Evolutionary conservation across 1,140 invertebrate species (phyloP).

Genomic region (Meloidogyne exigua): DNA sequence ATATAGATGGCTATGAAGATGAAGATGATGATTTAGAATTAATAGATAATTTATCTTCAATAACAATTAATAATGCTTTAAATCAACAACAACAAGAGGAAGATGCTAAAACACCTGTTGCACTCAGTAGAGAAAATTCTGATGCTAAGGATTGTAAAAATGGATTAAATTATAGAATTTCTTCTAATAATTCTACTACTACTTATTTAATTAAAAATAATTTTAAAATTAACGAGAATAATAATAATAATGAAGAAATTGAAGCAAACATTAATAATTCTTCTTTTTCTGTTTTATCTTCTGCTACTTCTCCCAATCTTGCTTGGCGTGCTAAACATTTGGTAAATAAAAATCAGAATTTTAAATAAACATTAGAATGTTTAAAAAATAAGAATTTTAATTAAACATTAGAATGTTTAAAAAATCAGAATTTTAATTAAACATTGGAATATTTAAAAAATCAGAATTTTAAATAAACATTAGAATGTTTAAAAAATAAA

Average conservation of each 20-base stretch:
- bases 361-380: too few relatives aligned
- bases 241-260: neutral
- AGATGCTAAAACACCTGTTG: slow-evolving; percentile 25
- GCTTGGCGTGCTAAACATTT: neutral
- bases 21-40: neutral
- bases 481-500: too few relatives aligned
- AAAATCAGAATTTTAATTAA: neutral
- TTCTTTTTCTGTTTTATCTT: neutral
- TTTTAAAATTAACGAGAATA: neutral
- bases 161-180: neutral
- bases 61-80: neutral
- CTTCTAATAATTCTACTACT: neutral
- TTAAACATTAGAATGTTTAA: neutral
- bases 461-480: neutral
- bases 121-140: slow-evolving; percentile 44
- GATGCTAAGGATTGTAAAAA: slow-evolving; percentile 36
- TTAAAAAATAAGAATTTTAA: neutral
- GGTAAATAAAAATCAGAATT: neutral
- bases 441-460: neutral
- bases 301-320: neutral
- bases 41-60: neutral
- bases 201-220: neutral
- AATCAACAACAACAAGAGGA: slow-evolving; percentile 9
- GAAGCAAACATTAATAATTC: neutral
- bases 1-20: neutral